Percentiles rank a stretch among this genome's conserved stretches.
phyloP scores from a whole-genome alignment of 2,888 invertebrate species.

The Orthosia gothica region DNA sequence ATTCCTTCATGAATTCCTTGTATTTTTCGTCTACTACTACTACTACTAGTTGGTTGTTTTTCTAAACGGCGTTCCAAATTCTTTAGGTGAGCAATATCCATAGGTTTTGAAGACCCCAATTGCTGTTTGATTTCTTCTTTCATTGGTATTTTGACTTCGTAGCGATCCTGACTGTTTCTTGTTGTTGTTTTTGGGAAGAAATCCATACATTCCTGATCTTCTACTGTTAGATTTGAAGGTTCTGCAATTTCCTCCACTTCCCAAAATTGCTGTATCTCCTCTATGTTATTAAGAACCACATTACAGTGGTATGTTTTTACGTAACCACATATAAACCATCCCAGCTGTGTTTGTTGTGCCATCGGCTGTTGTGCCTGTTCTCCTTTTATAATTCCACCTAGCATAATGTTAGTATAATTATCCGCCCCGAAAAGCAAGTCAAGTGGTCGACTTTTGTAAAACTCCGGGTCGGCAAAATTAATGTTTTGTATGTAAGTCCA shows the following conservation, averaged over 20 bases:
- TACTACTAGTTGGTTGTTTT: too few relatives aligned
- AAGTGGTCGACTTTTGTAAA: too few relatives aligned
- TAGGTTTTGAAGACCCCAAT: slow-evolving; percentile 1
- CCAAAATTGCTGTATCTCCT: slow-evolving; percentile 12
- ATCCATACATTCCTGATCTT: background rate
- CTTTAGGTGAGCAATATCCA: slow-evolving; percentile 4
- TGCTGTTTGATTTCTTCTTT: background rate
- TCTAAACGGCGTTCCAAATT: background rate
- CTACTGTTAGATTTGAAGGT: background rate
- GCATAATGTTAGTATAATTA: slow-evolving; percentile 2
- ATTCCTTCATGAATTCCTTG: too few relatives aligned
- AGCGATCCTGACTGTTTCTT: background rate
- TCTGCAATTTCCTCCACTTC: slow-evolving; percentile 15
- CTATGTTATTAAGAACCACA: background rate
- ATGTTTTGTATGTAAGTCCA: background rate
- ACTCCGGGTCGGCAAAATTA: background rate
- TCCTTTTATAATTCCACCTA: background rate
- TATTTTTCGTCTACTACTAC: too few relatives aligned
- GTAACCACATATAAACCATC: slow-evolving; percentile 4
- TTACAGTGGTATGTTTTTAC: slow-evolving; percentile 11
- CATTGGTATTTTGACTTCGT: background rate
- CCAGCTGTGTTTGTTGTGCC: slow-evolving; percentile 22
- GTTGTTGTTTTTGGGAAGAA: background rate
- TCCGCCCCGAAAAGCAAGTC: background rate
- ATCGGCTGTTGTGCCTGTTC: background rate